Evolutionary conservation across 2,888 invertebrate genomes (phyloP).

Genomic region (Malthinus seriepunctatus): DNA sequence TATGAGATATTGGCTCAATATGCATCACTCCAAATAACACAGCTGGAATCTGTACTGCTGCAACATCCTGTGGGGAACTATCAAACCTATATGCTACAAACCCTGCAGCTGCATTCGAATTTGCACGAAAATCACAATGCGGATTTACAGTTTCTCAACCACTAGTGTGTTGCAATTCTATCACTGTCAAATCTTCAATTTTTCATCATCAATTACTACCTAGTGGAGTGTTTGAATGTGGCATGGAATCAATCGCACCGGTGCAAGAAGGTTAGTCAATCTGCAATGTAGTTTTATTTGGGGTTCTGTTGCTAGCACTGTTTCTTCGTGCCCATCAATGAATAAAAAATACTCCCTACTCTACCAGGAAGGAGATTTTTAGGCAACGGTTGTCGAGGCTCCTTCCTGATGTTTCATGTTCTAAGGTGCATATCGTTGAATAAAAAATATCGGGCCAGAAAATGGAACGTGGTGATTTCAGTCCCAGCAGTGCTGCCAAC

Average conservation of each 20-base stretch:
- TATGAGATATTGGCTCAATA: slow-evolving; percentile 4
- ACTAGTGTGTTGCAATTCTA: slow-evolving; percentile 59
- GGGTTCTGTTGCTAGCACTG: no score
- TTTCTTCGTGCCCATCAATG: no score
- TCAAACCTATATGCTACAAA: slow-evolving; percentile 49
- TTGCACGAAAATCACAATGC: slow-evolving; percentile 59
- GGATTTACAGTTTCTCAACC: slow-evolving; percentile 56
- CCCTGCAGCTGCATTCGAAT: slow-evolving; percentile 43
- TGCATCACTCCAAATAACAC: slow-evolving; percentile 17
- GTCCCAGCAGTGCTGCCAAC: no score
- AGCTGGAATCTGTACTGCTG: slow-evolving; percentile 8
- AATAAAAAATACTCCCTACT: no score
- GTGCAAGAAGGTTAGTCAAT: no score
- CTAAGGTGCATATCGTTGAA: no score
- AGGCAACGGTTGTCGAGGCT: no score
- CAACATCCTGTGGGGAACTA: slow-evolving; percentile 36
- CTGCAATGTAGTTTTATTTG: no score
- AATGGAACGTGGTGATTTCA: no score
- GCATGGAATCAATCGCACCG: slow-evolving; percentile 5
- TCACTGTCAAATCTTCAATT: not conserved
- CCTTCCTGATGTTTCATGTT: no score
- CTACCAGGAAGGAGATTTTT: no score
- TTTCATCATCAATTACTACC: slow-evolving; percentile 6
- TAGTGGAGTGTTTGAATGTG: slow-evolving; percentile 9
- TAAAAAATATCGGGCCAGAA: no score